Evolutionary conservation across 1,140 invertebrate species (phyloP), one percentile per base, ranked within the genome.

Genomic region (Aphis craccivora): DNA sequence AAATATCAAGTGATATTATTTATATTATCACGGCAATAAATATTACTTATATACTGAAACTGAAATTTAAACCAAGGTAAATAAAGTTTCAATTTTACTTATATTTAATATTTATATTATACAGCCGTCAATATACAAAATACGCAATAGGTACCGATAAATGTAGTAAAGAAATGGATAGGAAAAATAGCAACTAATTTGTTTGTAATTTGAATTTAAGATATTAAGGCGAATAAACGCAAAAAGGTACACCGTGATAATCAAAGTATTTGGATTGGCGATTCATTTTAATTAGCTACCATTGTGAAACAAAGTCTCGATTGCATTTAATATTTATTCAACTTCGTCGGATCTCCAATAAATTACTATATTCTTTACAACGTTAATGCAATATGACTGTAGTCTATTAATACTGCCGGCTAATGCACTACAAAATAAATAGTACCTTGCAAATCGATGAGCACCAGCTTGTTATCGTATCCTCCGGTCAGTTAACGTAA

Each of bases 381-480:
- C 23, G 53, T 55, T 25, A 8, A 2, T 60, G 25, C 25, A 30
- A 30, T 9, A 30, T 30, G 5, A n/a, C 5, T 76, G 60, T 76
- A 18, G 4, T 14, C 0, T n/a, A 76, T 76, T 18, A 76, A n/a
- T 18, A 18, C 14, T 76, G 11, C 14, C 11, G 18, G n/a, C 14
- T 14, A n/a, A 35, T 5, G 14, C 14, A 11, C 60, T n/a, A 4
- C n/a, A 76, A 76, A n/a, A 76, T 67, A 76, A 51, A 51, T 94
- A 95, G 96, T 95, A 97, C 98, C 98, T 97, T 99, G 99, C 55
- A 99, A 95, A 96, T 99, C 99, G 1, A 98, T 99, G 0, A 99
- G 97, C n/a, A 99, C 98, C 6, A 99, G 96, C 94, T 98, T 98
- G 94, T 98, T 98, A 95, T 99, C 99, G 95, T 99, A 99, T 20